Base-by-base conservation (phyloP, 1,140 invertebrate genomes). In the Sinella curviseta region DNA sequence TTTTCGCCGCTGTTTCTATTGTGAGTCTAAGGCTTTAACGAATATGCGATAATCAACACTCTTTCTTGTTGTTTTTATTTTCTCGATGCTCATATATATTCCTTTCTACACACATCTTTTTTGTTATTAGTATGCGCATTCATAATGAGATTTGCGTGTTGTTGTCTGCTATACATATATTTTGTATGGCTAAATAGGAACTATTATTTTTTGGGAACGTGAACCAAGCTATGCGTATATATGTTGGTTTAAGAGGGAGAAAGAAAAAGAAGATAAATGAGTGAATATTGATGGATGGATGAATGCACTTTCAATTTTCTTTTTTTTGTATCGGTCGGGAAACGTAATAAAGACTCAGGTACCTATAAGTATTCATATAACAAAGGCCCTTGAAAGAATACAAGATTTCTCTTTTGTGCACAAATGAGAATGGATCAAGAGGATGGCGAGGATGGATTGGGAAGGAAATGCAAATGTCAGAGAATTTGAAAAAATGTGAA, bases 301-400 rank as follows among this genome's bases (percentile, higher is more conserved):
- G 65, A 70, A 33, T 70, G 65, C 65, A 33, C 24, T 70, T 70
- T 31, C 65, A 30, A 31, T 31, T 70, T 70, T 70, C 57, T 60
- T 17, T 60, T 60, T 3, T 60, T 60, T 60, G 24, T 48, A 48
- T 48, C 4, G 39, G 17, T 4, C 4, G 17, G 17, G 17, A 48
- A 48, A 48, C 4, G 4, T 17, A 48, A 48, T 4, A 48, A 17
- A 4, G 39, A 17, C 4, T 4, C 39, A 48, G 39, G n/a, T n/a
- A n/a, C n/a, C n/a, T n/a, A n/a, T n/a, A n/a, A n/a, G n/a, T n/a
- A n/a, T n/a, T n/a, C 39, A 48, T 20, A 48, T 20, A 48, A 26
- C 57, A 12, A 60, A 60, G 24, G 3, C 24, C 3, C 24, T 14
- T 26, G 12, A n/a, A 12, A 60, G 24, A 8, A 60, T n/a, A n/a